Percentiles rank a stretch among this genome's conserved stretches.
Evolutionary conservation across 1,140 invertebrate species (phyloP).

Genomic region (Cyclargus thomasi): DNA sequence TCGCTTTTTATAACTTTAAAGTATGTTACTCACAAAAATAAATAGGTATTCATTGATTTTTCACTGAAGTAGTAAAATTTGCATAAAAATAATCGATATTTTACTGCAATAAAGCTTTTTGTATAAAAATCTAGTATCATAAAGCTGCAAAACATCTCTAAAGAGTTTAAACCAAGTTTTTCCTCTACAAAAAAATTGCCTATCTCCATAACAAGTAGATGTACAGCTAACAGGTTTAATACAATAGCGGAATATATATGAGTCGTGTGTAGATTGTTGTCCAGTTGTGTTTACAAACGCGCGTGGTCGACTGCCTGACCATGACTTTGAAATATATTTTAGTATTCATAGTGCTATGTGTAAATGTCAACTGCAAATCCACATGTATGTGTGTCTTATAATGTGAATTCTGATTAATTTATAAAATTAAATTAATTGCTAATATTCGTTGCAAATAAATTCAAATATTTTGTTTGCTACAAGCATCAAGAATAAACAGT

Average conservation of each 20-base stretch:
- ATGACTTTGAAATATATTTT: conserved; percentile 57
- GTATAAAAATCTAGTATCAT: not conserved
- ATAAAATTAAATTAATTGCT: too few relatives aligned
- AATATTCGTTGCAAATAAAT: too few relatives aligned
- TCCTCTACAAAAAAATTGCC: not conserved
- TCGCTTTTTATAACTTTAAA: too few relatives aligned
- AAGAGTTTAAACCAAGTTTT: not conserved
- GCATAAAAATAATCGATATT: too few relatives aligned
- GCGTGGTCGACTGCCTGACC: conserved; percentile 50
- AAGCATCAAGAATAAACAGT: not conserved
- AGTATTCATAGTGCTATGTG: conserved; percentile 44
- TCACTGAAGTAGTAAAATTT: too few relatives aligned
- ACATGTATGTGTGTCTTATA: conserved; percentile 46
- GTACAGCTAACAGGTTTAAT: conserved; percentile 10
- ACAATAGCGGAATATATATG: conserved; percentile 49
- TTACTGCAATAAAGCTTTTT: not conserved
- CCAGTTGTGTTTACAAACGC: conserved; percentile 50
- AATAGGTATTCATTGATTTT: too few relatives aligned
- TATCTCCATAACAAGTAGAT: conserved; percentile 1
- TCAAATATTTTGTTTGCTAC: conserved; percentile 12
- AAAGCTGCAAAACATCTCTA: not conserved
- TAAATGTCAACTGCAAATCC: conserved; percentile 52
- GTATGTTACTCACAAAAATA: too few relatives aligned
- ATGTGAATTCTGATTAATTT: conserved; percentile 73
- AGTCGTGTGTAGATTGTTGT: conserved; percentile 36